Percentiles rank a stretch among this genome's conserved stretches.
phyloP scores from a whole-genome alignment of 2,113 vertebrate genomes.

The Periophthalmus modestus region DNA sequence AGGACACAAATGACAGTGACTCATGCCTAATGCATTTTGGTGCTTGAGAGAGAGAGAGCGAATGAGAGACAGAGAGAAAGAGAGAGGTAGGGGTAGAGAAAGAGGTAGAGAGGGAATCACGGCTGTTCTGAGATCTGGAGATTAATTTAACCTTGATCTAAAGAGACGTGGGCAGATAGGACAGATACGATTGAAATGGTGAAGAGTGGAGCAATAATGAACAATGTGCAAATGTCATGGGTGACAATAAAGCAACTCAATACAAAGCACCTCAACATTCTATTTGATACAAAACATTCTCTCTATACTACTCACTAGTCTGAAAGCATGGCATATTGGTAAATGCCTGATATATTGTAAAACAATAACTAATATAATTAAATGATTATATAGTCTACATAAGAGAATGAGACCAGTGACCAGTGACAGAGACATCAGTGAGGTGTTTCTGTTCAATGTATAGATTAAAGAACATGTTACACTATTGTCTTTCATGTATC shows the following conservation, averaged over 20 bases:
- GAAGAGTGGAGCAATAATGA: not conserved
- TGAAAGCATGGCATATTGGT: no score
- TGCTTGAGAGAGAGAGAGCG: slow-evolving; percentile 14
- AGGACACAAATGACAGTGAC: slow-evolving; percentile 13
- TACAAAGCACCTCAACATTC: not conserved
- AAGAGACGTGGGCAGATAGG: slow-evolving; percentile 3
- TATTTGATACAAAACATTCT: not conserved
- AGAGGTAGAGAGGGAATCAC: slow-evolving; percentile 18
- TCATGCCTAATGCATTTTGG: slow-evolving; percentile 32
- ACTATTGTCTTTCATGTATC: no score
- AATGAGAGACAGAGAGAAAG: not conserved
- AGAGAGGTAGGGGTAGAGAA: slow-evolving; percentile 8
- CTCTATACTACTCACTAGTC: no score
- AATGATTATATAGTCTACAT: no score
- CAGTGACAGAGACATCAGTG: no score
- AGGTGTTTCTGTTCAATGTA: no score
- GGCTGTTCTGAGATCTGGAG: slow-evolving; percentile 10
- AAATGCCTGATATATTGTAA: no score
- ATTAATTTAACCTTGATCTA: slow-evolving; percentile 19
- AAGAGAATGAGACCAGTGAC: no score
- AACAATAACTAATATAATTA: no score
- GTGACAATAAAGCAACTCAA: not conserved
- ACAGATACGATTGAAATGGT: not conserved
- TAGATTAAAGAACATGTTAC: no score
- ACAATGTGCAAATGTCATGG: not conserved